Conservation (phyloP, 2,888 invertebrate genomes). For the Panorpa germanica region DNA sequence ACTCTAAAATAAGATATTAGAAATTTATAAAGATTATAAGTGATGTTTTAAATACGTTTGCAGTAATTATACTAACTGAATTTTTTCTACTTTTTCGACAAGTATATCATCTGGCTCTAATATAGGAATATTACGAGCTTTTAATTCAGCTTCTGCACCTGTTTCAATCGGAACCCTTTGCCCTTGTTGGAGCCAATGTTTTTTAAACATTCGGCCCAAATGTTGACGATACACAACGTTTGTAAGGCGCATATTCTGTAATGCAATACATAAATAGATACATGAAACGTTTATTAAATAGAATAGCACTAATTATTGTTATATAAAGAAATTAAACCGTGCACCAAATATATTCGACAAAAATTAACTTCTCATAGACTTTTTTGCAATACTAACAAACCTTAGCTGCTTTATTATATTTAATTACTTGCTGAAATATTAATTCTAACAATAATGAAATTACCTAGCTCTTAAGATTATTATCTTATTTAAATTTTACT, state of each 20-base stretch:
- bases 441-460: no score
- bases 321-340: no score
- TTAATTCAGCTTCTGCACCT: constrained; percentile 31
- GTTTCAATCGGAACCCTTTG: constrained; percentile 35
- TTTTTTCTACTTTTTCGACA: constrained; percentile 21
- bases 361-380: no score
- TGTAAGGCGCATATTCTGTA: constrained; percentile 41
- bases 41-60: constrained; percentile 3
- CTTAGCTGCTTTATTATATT: no score
- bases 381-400: no score
- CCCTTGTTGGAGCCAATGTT: constrained; percentile 51
- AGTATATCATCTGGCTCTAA: constrained; percentile 40
- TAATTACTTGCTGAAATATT: no score
- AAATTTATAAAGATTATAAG: constrained; percentile 3
- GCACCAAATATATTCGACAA: no score
- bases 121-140: constrained; percentile 35
- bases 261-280: no score
- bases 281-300: no score
- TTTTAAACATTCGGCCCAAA: constrained; percentile 50
- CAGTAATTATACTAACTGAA: constrained; percentile 10
- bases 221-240: constrained; percentile 43
- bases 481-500: no score
- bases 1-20: constrained; percentile 16
- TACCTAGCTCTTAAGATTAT: no score
- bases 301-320: no score